Base-by-base conservation (phyloP, 1,140 invertebrate species). In the Elysia chlorotica region DNA sequence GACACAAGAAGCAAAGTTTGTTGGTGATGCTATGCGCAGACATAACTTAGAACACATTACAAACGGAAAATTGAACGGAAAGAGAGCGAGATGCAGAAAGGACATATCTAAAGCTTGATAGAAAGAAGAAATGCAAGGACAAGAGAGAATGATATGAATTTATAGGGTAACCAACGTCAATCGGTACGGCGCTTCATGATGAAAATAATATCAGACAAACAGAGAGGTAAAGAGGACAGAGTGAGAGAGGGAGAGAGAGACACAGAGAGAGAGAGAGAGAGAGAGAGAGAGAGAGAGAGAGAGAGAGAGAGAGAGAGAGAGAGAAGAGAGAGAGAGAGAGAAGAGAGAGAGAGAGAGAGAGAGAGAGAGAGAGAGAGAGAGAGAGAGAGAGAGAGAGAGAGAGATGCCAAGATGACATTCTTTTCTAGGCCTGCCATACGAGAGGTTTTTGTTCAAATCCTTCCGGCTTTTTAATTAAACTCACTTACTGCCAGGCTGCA, bases 101-200 rank as follows among this genome's bases (percentile, higher is more conserved):
- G 36, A 31, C 33, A 57, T n/a, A 31, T 23, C 31, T 65, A 62
- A 35, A 41, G 57, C 59, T 48, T 66, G 57, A 61, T 28, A 68
- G 63, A 68, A 25, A 61, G 56, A 61, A 62, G 38, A 38, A 54
- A 63, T 56, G 63, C 25, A 53, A 65, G 71, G 48, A 54, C 57
- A 53, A 73, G 65, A 48, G 33, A 67, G 63, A 31, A 21, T 57
- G 63, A 57, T 23, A 56, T 59, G 54, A 31, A 65, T n/a, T n/a
- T n/a, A n/a, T n/a, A 31, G 48, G 31, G 41, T 25, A 59, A 19
- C 56, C 30, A 59, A 21, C 35, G 33, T 33, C 38, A 31, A 38
- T 19, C n/a, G 36, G 48, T n/a, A 38, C 19, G 33, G 59, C 5
- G 30, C 38, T 56, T 33, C 35, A 2, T 30, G 28, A 35, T 23